These are phyloP conservation scores for Litoditis marina DNA, from an alignment of 2,888 invertebrate genomes.

Conservation along the genomic window DNA sequence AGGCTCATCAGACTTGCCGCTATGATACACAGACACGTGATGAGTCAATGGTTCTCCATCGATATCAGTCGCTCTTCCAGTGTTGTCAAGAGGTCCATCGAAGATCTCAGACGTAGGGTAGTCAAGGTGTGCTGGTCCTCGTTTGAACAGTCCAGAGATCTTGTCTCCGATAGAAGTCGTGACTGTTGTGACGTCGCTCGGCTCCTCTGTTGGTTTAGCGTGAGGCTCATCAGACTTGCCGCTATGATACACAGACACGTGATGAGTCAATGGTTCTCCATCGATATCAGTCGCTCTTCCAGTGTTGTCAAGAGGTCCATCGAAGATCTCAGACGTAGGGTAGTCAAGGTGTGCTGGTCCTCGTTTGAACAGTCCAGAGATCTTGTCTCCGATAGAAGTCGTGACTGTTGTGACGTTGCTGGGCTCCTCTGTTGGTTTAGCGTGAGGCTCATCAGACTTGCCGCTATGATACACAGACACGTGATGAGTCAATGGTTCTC, in stretches of 20 bases:
- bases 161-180: no score
- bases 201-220: no score
- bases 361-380: conserved; percentile 38
- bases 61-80: conserved; percentile 21
- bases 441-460: conserved; percentile 23
- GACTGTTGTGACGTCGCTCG: no score
- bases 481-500: conserved; percentile 23
- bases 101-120: conserved; percentile 18
- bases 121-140: conserved; percentile 7
- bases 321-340: conserved; percentile 16
- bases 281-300: conserved; percentile 9
- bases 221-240: conserved; percentile 9
- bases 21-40: conserved; percentile 17
- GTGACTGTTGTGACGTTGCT: conserved; percentile 7
- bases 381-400: conserved; percentile 21
- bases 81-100: conserved; percentile 35
- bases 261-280: conserved; percentile 19
- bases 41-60: conserved; percentile 18
- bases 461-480: conserved; percentile 30
- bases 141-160: conserved; percentile 4
- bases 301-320: not conserved
- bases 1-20: conserved; percentile 6
- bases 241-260: conserved; percentile 12
- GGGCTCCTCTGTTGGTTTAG: conserved; percentile 18
- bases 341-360: conserved; percentile 42